Percentiles rank a stretch among this genome's conserved stretches.
Conservation (phyloP, 2,113 vertebrate genomes). For the Stegastes partitus region DNA sequence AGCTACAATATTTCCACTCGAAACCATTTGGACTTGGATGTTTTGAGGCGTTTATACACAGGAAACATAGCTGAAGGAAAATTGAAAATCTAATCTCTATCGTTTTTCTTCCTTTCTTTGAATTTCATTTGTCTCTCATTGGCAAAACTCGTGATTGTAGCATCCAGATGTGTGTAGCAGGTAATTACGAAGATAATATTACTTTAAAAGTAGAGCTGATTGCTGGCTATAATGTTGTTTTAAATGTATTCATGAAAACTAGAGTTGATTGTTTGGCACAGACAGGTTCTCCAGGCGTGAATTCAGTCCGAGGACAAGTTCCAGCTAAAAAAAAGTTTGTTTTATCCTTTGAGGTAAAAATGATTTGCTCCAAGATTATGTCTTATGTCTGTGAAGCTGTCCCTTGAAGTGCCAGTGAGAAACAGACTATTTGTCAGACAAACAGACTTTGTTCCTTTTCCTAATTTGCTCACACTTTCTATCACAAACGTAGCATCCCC, state of each 20-base stretch:
- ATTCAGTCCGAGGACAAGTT: background rate
- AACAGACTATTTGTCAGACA: constrained; percentile 58
- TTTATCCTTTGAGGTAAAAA: constrained; percentile 5
- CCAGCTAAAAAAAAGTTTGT: constrained; percentile 10
- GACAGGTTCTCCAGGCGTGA: background rate
- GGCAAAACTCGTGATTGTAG: no score
- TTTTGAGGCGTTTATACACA: background rate
- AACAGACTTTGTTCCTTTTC: constrained; percentile 62
- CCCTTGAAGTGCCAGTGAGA: constrained; percentile 37
- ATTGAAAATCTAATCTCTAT: no score
- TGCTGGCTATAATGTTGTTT: background rate
- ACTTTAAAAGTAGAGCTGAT: background rate
- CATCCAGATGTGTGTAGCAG: no score
- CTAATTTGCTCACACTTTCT: constrained; percentile 57
- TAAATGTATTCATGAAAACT: background rate
- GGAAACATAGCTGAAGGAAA: no score
- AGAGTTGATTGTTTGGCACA: background rate
- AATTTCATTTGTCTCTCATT: no score
- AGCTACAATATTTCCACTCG: background rate
- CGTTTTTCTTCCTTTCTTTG: background rate
- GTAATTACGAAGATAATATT: background rate
- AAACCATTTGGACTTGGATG: background rate
- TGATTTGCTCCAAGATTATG: background rate
- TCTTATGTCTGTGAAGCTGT: constrained; percentile 24
- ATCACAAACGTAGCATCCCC: constrained; percentile 59